These are phyloP conservation scores for Eumaeus atala DNA, from an alignment of 1,140 invertebrate genomes.

Conservation along the genomic window DNA sequence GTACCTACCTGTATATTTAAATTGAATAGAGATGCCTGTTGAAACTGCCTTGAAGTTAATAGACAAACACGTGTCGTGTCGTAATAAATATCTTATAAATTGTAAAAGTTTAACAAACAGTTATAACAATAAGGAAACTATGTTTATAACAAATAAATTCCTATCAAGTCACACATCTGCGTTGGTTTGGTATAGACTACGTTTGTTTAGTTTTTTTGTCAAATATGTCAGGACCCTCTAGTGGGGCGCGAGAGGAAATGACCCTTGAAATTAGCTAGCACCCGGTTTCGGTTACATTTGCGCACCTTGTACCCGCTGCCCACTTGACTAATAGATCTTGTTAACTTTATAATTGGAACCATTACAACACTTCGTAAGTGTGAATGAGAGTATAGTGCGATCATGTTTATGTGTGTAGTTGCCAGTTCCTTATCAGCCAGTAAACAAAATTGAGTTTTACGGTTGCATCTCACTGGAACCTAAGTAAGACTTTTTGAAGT, in stretches of 20 bases:
- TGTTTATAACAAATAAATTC: neutral
- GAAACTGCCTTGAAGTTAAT: too few species aligned
- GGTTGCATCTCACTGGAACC: too few species aligned
- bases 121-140: too few species aligned
- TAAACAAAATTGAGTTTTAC: too few species aligned
- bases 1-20: too few species aligned
- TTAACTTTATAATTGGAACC: constrained; percentile 25
- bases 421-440: too few species aligned
- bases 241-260: constrained; percentile 50
- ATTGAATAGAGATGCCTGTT: too few species aligned
- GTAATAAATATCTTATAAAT: too few species aligned
- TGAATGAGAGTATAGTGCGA: neutral
- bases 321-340: constrained; percentile 52
- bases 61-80: too few species aligned
- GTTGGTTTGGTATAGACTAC: constrained; percentile 21
- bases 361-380: neutral
- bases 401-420: neutral
- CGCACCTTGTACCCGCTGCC: constrained; percentile 44
- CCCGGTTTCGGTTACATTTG: constrained; percentile 39
- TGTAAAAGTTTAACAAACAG: too few species aligned
- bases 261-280: constrained; percentile 56
- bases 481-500: too few species aligned
- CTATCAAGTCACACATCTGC: constrained; percentile 39
- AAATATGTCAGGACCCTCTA: constrained; percentile 20
- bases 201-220: constrained; percentile 34